phyloP scores from a whole-genome alignment of 2,113 vertebrate species.

The Nyctereutes procyonoides region DNA sequence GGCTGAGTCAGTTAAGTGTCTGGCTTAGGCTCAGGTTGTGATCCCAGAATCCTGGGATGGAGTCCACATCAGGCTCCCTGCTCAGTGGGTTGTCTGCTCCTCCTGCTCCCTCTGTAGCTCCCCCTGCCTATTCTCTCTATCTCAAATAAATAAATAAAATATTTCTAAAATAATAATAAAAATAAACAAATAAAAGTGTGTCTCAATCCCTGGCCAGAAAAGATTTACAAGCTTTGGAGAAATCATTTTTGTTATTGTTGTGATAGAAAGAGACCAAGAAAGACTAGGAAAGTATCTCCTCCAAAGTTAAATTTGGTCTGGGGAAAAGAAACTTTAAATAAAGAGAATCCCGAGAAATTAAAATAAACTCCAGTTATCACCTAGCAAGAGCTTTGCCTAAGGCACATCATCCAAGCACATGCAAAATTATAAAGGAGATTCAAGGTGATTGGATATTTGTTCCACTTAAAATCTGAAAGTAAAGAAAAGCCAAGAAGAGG shows the following conservation, averaged over 20 bases:
- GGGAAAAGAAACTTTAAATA: neutral
- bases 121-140: too few species aligned
- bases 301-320: neutral
- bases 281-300: neutral
- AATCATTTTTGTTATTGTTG: neutral
- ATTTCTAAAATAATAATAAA: too few species aligned
- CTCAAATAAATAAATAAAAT: too few species aligned
- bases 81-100: too few species aligned
- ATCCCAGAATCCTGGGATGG: too few species aligned
- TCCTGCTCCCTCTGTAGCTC: too few species aligned
- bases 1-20: too few species aligned
- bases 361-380: neutral
- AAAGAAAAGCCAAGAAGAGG: neutral
- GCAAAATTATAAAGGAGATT: neutral
- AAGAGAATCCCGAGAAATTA: slow-evolving; percentile 15
- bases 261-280: neutral
- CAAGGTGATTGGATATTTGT: neutral
- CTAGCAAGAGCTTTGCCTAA: neutral
- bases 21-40: too few species aligned
- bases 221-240: neutral
- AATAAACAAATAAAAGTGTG: neutral
- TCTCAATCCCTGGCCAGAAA: neutral
- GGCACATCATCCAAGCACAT: neutral
- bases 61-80: too few species aligned
- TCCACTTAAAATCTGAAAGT: slow-evolving; percentile 11